Percentiles rank a stretch among this genome's conserved stretches.
Evolutionary conservation across 2,113 vertebrate species (phyloP).

Genomic region (Passer montanus): DNA sequence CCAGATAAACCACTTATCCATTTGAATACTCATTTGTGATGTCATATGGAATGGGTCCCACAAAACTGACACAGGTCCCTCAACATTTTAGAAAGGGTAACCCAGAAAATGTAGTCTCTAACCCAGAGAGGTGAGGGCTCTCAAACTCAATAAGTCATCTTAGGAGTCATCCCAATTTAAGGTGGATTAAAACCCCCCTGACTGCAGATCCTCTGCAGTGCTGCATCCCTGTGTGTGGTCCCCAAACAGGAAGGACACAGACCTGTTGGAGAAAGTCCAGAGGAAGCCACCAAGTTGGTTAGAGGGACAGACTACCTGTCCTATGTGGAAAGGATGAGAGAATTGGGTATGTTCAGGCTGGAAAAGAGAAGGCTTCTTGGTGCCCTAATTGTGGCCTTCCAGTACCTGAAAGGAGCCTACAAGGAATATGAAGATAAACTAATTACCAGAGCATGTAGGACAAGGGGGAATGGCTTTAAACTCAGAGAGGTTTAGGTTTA

Average conservation of each 20-base stretch:
- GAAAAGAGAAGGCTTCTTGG: background rate
- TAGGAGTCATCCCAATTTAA: background rate
- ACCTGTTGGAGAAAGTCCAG: background rate
- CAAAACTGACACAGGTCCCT: background rate
- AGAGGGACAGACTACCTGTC: background rate
- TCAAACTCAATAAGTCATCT: background rate
- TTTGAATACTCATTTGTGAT: background rate
- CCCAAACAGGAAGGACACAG: background rate
- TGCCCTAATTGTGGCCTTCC: background rate
- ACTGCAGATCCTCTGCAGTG: background rate
- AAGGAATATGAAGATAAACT: background rate
- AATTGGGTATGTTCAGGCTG: background rate
- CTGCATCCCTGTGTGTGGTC: background rate
- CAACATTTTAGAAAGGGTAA: background rate
- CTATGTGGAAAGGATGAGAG: background rate
- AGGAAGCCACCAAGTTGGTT: background rate
- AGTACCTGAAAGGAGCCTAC: background rate
- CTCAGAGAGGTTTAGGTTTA: background rate
- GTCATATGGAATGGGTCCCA: background rate
- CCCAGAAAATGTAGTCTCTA: background rate
- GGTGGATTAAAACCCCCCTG: background rate
- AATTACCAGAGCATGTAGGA: background rate
- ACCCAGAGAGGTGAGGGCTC: background rate
- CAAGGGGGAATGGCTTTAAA: background rate
- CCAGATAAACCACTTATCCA: background rate